These are phyloP conservation scores for Noturus placidus DNA, from an alignment of 2,113 vertebrate genomes.

Conservation along the genomic window DNA sequence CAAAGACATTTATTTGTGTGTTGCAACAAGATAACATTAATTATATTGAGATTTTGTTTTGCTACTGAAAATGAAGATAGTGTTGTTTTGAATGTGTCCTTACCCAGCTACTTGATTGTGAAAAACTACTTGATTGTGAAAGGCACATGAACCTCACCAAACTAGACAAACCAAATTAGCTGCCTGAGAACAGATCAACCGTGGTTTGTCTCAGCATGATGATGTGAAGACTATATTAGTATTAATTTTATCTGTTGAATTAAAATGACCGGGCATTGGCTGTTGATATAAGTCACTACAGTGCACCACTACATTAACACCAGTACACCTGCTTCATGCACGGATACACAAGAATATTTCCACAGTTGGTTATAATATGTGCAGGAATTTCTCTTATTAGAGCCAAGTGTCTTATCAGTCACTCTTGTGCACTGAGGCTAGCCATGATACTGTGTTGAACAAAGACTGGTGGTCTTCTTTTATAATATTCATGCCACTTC, in stretches of 20 bases:
- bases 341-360: not conserved
- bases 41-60: not conserved
- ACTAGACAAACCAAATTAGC: not conserved
- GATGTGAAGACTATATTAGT: not conserved
- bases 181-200: not conserved
- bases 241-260: constrained; percentile 25
- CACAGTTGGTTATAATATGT: not conserved
- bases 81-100: not conserved
- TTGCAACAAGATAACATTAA: not conserved
- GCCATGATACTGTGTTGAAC: not conserved
- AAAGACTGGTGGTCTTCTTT: not conserved
- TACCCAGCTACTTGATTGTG: not conserved
- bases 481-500: not conserved
- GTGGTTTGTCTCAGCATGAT: not conserved
- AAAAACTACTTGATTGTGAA: not conserved
- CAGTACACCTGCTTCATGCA: not conserved
- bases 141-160: not conserved
- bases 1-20: not conserved
- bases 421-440: not conserved
- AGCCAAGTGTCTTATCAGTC: constrained; percentile 15
- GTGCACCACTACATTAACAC: constrained; percentile 30
- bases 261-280: constrained; percentile 25
- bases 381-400: constrained; percentile 21
- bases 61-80: not conserved
- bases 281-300: constrained; percentile 34